Evolutionary conservation across 1,140 invertebrate genomes (phyloP), one percentile per base, ranked within the genome.

Genomic region (Caerostris extrusa): DNA sequence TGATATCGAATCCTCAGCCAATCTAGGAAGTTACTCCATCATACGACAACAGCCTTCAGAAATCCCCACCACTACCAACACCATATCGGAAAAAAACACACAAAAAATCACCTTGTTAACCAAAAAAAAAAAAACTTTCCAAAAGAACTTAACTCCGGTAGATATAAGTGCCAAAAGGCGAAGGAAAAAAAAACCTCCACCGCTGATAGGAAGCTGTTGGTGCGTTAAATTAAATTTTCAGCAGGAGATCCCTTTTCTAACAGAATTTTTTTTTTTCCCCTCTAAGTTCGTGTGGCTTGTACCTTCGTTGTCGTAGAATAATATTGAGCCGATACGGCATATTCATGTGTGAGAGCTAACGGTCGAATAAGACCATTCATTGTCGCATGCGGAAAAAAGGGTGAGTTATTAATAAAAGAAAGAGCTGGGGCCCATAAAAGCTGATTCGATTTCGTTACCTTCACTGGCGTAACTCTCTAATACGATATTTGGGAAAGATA

Each of bases 201-300:
- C 77, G 85, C 61, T 93, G 92, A 93, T 93, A 93, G 83, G 86
- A 93, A 93, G 71, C 92, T 71, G 92, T 57, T 93, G 92, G 86
- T 81, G 92, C 92, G 92, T 93, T 93, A 93, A 93, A 93, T 93
- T 93, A 93, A 93, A 88, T 93, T 93, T 93, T 93, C n/a, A n/a
- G 92, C 17, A n/a, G 85, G 86, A 71, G 83, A 89, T 93, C 85
- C 86, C 89, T 89, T 93, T 93, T 93, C 61, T 17, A 56, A 58
- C 34, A n/a, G 53, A 4, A 57, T n/a, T 92, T 86, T 56, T n/a
- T n/a, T n/a, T n/a, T 93, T 88, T 93, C 12, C 67, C 14, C 2
- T 67, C 60, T 64, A 55, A 93, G 85, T 88, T 93, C 69, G 92
- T n/a, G n/a, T 93, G 92, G 92, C 92, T 93, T 93, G 92, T 93